Conservation (phyloP, 1,140 invertebrate species). For the Orussus abietinus region DNA sequence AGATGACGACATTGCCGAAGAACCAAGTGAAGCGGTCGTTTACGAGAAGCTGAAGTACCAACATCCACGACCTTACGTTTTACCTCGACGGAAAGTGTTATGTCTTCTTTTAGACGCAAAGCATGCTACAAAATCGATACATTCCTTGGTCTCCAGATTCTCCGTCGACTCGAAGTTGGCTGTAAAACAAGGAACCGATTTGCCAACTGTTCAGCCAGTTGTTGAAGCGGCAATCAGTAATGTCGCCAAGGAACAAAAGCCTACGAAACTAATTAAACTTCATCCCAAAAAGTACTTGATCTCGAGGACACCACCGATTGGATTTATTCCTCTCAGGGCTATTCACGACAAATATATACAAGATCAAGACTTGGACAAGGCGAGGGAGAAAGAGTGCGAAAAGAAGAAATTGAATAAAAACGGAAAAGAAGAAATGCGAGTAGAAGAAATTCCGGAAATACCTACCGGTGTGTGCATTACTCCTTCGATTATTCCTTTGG, state of each 20-base stretch:
- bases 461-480: constrained; percentile 17
- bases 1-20: constrained; percentile 16
- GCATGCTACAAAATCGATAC: constrained; percentile 38
- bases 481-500: constrained; percentile 38
- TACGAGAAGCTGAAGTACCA: constrained; percentile 41
- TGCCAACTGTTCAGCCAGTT: constrained; percentile 7
- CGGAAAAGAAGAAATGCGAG: background rate
- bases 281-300: constrained; percentile 33
- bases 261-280: constrained; percentile 37
- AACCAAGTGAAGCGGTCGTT: constrained; percentile 14
- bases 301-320: constrained; percentile 28
- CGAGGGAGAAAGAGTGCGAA: constrained; percentile 15
- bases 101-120: constrained; percentile 39
- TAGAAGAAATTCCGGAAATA: constrained; percentile 20
- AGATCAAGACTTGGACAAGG: constrained; percentile 20
- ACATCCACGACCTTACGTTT: constrained; percentile 37
- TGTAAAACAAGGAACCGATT: constrained; percentile 28
- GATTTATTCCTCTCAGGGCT: constrained; percentile 37
- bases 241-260: constrained; percentile 8
- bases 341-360: constrained; percentile 40
- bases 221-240: background rate
- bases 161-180: constrained; percentile 43
- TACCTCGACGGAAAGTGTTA: constrained; percentile 34
- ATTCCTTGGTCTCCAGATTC: constrained; percentile 46
- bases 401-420: background rate